Conservation (phyloP, 2,797 vertebrate species). For the Iguana delicatissima region DNA sequence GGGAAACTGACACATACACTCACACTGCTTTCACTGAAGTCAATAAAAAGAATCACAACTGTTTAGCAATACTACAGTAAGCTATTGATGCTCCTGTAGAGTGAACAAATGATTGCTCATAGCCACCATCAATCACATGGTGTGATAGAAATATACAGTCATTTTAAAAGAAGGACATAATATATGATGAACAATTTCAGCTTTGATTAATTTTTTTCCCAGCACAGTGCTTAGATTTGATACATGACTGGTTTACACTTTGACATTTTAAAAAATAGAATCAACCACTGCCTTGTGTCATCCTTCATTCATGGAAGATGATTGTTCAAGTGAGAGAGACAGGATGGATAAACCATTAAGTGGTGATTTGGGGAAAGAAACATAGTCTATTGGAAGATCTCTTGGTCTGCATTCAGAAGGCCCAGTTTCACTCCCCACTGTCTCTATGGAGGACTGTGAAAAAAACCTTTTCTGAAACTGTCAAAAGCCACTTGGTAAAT, state of each 20-base stretch:
- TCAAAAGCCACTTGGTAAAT: background rate
- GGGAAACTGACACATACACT: background rate
- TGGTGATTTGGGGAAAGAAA: background rate
- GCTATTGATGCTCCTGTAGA: constrained; percentile 53
- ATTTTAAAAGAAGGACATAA: constrained; percentile 75
- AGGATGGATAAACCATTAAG: background rate
- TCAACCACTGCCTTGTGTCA: constrained; percentile 55
- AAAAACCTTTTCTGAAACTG: background rate
- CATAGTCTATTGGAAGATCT: background rate
- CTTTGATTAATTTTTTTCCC: constrained; percentile 60
- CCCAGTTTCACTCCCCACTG: background rate
- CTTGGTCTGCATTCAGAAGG: background rate
- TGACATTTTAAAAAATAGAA: constrained; percentile 61
- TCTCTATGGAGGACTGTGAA: background rate
- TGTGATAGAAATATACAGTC: constrained; percentile 73
- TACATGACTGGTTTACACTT: constrained; percentile 66
- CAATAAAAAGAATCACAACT: constrained; percentile 48
- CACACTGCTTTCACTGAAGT: constrained; percentile 46
- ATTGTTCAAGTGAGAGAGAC: background rate
- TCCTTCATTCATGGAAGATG: constrained; percentile 52
- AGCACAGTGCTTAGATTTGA: constrained; percentile 65
- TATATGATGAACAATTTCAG: constrained; percentile 77
- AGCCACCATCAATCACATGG: constrained; percentile 74
- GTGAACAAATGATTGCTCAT: constrained; percentile 72
- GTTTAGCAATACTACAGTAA: constrained; percentile 67